These are phyloP conservation scores for Takifugu bimaculatus DNA, from an alignment of 2,113 vertebrate species.

Conservation along the genomic window DNA sequence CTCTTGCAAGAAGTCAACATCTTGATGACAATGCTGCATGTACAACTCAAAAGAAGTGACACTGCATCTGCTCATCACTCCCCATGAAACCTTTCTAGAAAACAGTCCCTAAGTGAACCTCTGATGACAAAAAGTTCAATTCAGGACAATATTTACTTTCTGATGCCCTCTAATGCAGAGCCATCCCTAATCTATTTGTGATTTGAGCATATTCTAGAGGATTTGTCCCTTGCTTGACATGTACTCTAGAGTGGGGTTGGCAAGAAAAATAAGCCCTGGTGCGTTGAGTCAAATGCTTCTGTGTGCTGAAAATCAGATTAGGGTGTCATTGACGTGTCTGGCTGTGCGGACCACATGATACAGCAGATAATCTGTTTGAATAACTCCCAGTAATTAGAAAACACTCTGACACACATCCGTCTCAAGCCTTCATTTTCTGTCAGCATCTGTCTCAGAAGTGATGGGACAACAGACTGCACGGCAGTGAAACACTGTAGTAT, in stretches of 20 bases:
- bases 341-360: slow-evolving; percentile 42
- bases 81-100: slow-evolving; percentile 19
- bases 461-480: not conserved
- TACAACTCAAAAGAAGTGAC: no score
- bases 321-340: slow-evolving; percentile 30
- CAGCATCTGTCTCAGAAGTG: slow-evolving; percentile 6
- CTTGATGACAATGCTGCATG: no score
- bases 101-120: slow-evolving; percentile 48
- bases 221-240: not conserved
- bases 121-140: slow-evolving; percentile 5
- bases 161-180: slow-evolving; percentile 17
- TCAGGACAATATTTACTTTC: slow-evolving; percentile 4
- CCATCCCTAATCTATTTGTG: slow-evolving; percentile 23
- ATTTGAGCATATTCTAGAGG: not conserved
- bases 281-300: slow-evolving; percentile 16
- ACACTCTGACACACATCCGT: slow-evolving; percentile 28
- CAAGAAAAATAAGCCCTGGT: slow-evolving; percentile 7
- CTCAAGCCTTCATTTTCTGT: slow-evolving; percentile 25
- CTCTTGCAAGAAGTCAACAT: no score
- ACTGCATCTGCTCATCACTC: slow-evolving; percentile 32
- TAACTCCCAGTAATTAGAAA: slow-evolving; percentile 53
- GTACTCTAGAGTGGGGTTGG: not conserved
- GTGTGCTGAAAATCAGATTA: slow-evolving; percentile 42
- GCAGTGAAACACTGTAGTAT: slow-evolving; percentile 8
- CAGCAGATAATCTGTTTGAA: slow-evolving; percentile 47